Conservation (phyloP, 2,113 vertebrate genomes). For the Hyperopisus bebe region DNA sequence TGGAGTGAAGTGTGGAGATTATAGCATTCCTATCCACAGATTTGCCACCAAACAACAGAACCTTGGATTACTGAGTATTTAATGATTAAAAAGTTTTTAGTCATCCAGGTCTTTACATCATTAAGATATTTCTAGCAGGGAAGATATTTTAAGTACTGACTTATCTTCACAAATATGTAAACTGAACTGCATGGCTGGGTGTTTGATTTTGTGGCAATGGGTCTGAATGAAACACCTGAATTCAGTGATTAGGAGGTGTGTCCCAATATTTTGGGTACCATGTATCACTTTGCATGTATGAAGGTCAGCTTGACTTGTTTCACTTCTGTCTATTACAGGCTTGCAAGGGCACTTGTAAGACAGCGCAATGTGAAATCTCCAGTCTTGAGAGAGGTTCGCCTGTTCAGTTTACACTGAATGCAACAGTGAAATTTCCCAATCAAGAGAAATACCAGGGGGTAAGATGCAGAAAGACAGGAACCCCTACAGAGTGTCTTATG, state of each 20-base stretch:
- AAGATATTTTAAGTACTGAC: no score
- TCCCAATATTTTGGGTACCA: neutral
- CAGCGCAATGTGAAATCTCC: constrained; percentile 34
- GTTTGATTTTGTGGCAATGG: neutral
- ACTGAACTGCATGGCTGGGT: neutral
- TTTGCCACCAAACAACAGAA: no score
- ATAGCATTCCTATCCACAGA: no score
- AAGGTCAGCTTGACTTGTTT: neutral
- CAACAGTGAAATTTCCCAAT: constrained; percentile 32
- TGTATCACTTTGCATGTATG: neutral
- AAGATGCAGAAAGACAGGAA: neutral
- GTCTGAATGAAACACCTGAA: neutral
- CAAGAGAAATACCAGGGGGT: neutral
- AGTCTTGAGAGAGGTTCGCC: constrained; percentile 29
- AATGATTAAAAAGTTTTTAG: no score
- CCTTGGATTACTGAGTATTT: no score
- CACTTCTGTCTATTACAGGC: constrained; percentile 33
- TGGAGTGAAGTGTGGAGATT: no score
- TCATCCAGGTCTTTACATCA: no score
- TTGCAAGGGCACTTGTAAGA: constrained; percentile 27
- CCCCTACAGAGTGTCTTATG: neutral
- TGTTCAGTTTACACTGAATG: constrained; percentile 31
- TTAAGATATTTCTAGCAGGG: no score
- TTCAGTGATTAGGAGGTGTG: neutral
- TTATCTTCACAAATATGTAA: neutral